These are phyloP conservation scores for Stegana nigrithorax DNA, from an alignment of 2,888 invertebrate genomes.

Conservation along the genomic window DNA sequence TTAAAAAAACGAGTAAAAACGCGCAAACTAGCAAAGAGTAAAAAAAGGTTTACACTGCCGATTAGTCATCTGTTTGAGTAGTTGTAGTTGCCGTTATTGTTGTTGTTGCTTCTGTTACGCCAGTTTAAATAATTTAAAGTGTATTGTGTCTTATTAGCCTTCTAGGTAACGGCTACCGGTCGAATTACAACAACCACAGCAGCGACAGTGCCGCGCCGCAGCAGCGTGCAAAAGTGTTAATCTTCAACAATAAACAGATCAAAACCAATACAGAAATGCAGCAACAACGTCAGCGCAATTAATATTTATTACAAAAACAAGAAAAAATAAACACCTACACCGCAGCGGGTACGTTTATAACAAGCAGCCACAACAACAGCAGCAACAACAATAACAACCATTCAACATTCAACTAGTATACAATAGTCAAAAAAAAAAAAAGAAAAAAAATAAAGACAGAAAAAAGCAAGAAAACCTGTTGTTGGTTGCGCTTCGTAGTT, in stretches of 20 bases:
- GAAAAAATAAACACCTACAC: background rate
- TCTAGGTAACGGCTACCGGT: too few species aligned
- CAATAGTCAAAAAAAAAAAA: constrained; percentile 23
- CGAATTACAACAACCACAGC: too few species aligned
- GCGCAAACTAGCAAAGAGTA: background rate
- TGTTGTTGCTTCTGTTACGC: background rate
- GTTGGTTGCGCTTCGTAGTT: constrained; percentile 17
- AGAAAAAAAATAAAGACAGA: constrained; percentile 19
- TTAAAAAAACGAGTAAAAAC: background rate
- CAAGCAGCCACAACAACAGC: constrained; percentile 20
- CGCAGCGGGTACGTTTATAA: background rate
- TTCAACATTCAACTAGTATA: too few species aligned
- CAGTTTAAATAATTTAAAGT: background rate
- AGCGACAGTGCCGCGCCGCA: too few species aligned
- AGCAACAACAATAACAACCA: constrained; percentile 19
- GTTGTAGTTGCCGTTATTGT: background rate
- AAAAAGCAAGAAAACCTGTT: constrained; percentile 23
- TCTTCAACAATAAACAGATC: too few species aligned
- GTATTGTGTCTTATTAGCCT: background rate
- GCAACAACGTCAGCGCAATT: too few species aligned
- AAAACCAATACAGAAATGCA: too few species aligned
- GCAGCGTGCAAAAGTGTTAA: too few species aligned
- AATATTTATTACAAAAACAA: background rate
- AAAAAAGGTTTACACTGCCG: background rate
- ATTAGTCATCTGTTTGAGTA: background rate